These are phyloP conservation scores for Centropus unirufus DNA, from an alignment of 2,113 vertebrate species.

Conservation along the genomic window DNA sequence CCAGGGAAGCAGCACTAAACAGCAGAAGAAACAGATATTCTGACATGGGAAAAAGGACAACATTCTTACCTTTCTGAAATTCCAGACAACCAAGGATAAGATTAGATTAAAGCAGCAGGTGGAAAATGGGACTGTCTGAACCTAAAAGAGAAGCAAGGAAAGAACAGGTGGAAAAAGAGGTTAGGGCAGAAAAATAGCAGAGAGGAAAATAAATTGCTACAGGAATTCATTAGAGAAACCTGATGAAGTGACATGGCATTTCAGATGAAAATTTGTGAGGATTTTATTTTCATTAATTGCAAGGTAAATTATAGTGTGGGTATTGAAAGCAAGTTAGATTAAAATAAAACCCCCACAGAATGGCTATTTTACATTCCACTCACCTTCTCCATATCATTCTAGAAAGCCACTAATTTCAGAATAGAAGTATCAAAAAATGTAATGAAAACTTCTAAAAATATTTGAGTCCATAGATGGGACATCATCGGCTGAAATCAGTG, in stretches of 20 bases:
- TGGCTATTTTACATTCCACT: slow-evolving; percentile 2
- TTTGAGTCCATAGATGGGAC: not conserved
- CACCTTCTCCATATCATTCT: not conserved
- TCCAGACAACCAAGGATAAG: not conserved
- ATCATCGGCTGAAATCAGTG: slow-evolving; percentile 29
- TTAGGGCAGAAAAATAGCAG: not conserved
- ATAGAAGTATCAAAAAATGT: slow-evolving; percentile 9
- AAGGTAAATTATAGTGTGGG: not conserved
- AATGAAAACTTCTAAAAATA: slow-evolving; percentile 35
- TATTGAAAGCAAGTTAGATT: slow-evolving; percentile 20
- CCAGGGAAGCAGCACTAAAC: not conserved
- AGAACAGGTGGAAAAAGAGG: not conserved
- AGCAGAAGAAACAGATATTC: not conserved
- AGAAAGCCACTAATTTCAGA: slow-evolving; percentile 33
- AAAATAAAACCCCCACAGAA: slow-evolving; percentile 15
- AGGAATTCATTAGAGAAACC: slow-evolving; percentile 13
- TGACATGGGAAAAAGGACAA: not conserved
- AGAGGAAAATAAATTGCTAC: not conserved
- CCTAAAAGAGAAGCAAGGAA: not conserved
- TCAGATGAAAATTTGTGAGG: not conserved
- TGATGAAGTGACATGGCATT: not conserved
- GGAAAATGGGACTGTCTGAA: not conserved
- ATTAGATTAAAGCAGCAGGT: not conserved
- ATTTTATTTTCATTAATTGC: slow-evolving; percentile 31
- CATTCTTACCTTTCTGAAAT: not conserved